Base-by-base conservation (phyloP, 2,888 invertebrate species). In the Drosophila multiciliata region DNA sequence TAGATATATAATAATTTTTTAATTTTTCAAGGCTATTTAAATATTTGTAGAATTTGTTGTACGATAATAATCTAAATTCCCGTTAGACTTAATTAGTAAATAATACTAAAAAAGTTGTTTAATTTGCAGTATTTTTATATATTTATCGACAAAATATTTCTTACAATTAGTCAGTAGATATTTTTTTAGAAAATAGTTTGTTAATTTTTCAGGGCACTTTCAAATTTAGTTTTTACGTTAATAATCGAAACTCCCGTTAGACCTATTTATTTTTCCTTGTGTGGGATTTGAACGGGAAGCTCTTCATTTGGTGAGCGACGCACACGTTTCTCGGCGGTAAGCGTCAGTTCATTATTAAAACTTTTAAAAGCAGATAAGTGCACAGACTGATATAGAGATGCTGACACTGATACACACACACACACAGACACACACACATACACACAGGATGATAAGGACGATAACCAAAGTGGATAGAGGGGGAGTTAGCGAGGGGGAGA, bases 371-470 rank as follows among this genome's bases (percentile, higher is more conserved):
- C 86, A 87, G 87, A 87, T 87, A 82, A 88, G 90, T 81, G 87
- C 84, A 84, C 81, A 87, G 88, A 86, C 83, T 89, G 86, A 85
- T 89, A 90, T n/a, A 26, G 91, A 91, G 91, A 91, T 91, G 82
- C 86, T 68, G 67, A 71, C 78, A 83, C 82, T 79, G 79, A 87
- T 81, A 82, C 77, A 68, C 79, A 70, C 69, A 68, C 67, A 61
- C 65, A 57, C 50, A 74, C 50, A 48, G 66, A 45, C 65, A 36
- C 42, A 57, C 49, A 65, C 12, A 12, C 1, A 12, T 32, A 66
- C 52, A 65, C 53, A 29, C n/a, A 29, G 38, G 49, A 66, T 63
- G 65, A 64, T 40, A 60, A 66, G 64, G 64, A 75, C 65, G 87
- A 87, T 84, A 83, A 70, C 63, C 73, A 61, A 57, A 68, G 77